phyloP scores from a whole-genome alignment of 1,140 invertebrate species.

The Pachypeltis micranthus region DNA sequence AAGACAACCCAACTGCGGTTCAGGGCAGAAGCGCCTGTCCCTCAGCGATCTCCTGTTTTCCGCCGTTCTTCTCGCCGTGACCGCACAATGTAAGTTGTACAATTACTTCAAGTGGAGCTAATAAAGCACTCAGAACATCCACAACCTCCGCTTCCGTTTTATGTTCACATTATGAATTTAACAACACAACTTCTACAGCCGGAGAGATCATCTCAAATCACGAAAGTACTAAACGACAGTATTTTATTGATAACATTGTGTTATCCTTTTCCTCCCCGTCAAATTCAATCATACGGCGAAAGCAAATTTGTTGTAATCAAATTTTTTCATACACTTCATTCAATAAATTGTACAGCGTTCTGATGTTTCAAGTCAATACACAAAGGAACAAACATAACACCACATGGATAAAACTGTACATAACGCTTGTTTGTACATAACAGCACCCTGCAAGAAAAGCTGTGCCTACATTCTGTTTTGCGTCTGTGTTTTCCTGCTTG shows the following conservation, averaged over 20 bases:
- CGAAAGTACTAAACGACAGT: no score
- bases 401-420: background rate
- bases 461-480: background rate
- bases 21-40: background rate
- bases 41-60: slow-evolving; percentile 3
- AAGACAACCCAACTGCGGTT: background rate
- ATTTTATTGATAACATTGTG: no score
- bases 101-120: background rate
- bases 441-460: background rate
- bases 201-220: no score
- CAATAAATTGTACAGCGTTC: no score
- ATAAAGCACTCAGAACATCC: background rate
- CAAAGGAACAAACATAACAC: background rate
- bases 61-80: background rate
- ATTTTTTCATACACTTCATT: no score
- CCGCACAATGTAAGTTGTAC: slow-evolving; percentile 12
- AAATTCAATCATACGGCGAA: no score
- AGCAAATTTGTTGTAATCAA: no score
- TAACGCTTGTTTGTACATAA: background rate
- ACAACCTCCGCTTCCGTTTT: no score
- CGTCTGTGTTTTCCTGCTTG: slow-evolving; percentile 2
- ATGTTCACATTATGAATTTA: no score
- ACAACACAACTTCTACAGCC: no score
- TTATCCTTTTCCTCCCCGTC: no score
- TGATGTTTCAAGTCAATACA: no score